phyloP scores from a whole-genome alignment of 1,140 invertebrate species.

The Solen grandis region DNA sequence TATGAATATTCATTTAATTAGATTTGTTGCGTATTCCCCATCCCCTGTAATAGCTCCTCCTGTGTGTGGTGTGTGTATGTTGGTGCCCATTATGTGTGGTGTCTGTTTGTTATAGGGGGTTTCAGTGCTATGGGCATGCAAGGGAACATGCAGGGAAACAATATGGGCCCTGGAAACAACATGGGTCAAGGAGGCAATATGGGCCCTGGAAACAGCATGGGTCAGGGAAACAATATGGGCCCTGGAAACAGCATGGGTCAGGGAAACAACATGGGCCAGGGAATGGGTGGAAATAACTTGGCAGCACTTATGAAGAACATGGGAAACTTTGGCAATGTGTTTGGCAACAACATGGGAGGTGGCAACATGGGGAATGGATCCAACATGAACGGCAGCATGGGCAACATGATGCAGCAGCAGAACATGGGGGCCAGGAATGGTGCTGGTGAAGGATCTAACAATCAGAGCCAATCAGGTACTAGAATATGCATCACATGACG shows the following conservation, averaged over 20 bases:
- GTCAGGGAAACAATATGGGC: not conserved
- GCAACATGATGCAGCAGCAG: not conserved
- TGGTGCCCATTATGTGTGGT: too few relatives aligned
- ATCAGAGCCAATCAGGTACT: conserved; percentile 49
- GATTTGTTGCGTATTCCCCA: too few relatives aligned
- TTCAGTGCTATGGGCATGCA: conserved; percentile 2
- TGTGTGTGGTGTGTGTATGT: too few relatives aligned
- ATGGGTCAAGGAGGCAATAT: not conserved
- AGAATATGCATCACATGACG: conserved; percentile 21
- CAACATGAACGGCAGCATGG: conserved; percentile 20
- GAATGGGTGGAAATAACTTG: not conserved
- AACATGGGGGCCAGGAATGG: not conserved
- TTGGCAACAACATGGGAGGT: conserved; percentile 26
- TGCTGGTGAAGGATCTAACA: conserved; percentile 25
- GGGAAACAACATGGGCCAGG: not conserved
- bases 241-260: not conserved
- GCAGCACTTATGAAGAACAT: conserved; percentile 45
- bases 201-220: too few relatives aligned
- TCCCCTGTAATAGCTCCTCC: too few relatives aligned
- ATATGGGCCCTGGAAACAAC: too few relatives aligned
- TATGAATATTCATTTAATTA: too few relatives aligned
- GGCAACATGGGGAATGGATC: conserved; percentile 20
- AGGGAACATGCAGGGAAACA: conserved; percentile 26
- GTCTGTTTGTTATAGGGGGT: conserved; percentile 41
- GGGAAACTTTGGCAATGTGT: conserved; percentile 50